Evolutionary conservation across 2,797 vertebrate genomes (phyloP).

Genomic region (Erethizon dorsatum): DNA sequence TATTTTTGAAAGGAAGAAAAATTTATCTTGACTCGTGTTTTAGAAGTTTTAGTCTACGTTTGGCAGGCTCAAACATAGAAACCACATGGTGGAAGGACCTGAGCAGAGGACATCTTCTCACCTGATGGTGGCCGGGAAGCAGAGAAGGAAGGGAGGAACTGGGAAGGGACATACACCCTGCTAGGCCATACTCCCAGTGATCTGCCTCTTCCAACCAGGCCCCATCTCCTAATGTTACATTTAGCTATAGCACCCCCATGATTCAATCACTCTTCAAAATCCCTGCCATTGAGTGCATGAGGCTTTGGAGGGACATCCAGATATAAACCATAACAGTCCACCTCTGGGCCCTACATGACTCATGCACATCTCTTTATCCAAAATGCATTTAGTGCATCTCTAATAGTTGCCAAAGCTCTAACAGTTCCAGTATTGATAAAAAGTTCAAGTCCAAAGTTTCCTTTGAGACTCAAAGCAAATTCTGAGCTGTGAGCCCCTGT

Average conservation of each 20-base stretch:
- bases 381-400: neutral
- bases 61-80: neutral
- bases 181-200: neutral
- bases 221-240: neutral
- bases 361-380: neutral
- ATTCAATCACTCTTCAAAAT: neutral
- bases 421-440: neutral
- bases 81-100: neutral
- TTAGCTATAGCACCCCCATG: neutral
- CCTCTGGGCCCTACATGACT: neutral
- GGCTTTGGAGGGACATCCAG: neutral
- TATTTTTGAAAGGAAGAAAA: neutral
- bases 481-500: neutral
- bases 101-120: neutral
- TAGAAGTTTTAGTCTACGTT: neutral
- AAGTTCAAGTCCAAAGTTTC: neutral
- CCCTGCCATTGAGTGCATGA: neutral
- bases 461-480: neutral
- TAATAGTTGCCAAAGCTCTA: neutral
- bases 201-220: neutral
- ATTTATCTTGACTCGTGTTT: neutral
- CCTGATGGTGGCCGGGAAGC: neutral
- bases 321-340: neutral
- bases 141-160: neutral
- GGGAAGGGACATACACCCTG: neutral